Base-by-base conservation (phyloP, 2,113 vertebrate genomes). In the Litocranius walleri region DNA sequence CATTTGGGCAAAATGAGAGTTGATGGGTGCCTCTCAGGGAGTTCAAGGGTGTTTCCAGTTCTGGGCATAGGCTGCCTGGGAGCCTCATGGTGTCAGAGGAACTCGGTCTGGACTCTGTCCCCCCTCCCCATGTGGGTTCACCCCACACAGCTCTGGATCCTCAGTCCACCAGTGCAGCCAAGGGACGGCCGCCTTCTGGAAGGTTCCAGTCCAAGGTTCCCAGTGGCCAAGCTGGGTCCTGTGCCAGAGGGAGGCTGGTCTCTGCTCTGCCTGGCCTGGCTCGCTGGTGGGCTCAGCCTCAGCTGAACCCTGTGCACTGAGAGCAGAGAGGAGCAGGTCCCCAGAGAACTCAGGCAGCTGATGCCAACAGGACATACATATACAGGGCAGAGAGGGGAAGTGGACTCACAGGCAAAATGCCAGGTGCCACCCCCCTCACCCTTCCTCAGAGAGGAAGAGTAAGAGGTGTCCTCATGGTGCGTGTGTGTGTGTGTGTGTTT, bases 281-380 rank as follows among this genome's bases (percentile, higher is more conserved):
- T 81, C 80, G 1, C 88, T 12, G 19, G 25, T 7, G 11, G 30
- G 48, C 36, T 48, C 71, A 36, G n/a, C 13, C 12, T n/a, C 9
- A 14, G 48, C 27, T 27, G 21, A 90, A 16, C 61, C 30, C 29
- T 29, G 2, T 8, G 12, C 3, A 25, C 23, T 0, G 14, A 54
- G 56, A 8, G 57, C 7, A 3, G 62, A 54, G 29, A 15, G 14
- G 36, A n/a, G 27, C 12, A 10, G n/a, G 62, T 17, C 7, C 36
- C 36, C 59, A 2, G 13, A 45, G 64, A 64, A 71, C 5, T 21
- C 9, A 0, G 43, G 56, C 29, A 48, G n/a, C 19, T 3, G 30
- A 19, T 7, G 25, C 33, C 25, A 19, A 23, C 30, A 77, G n/a
- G 40, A n/a, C 1, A 0, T 7, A 0, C 0, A 0, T 7, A 43